These are phyloP conservation scores for Ptychadena robeensis DNA, from an alignment of 2,797 vertebrate species.

Conservation along the genomic window DNA sequence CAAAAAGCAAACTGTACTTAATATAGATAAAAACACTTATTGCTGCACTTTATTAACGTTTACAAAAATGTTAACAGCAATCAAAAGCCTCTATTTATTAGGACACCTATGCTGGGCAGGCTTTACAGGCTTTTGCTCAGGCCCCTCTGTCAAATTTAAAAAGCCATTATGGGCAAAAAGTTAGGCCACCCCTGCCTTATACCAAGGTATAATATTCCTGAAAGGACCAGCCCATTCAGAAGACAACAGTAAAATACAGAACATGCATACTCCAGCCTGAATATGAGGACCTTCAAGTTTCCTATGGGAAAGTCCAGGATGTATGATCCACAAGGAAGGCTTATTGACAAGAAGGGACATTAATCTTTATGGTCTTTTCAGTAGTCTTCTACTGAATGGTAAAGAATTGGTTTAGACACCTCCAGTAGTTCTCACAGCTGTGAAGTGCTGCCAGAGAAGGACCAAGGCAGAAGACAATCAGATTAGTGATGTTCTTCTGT, in stretches of 20 bases:
- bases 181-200: too few relatives aligned
- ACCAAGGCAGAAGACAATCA: neutral
- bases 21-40: too few relatives aligned
- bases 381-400: constrained; percentile 19
- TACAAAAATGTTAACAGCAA: too few relatives aligned
- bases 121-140: too few relatives aligned
- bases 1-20: too few relatives aligned
- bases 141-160: too few relatives aligned
- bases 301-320: constrained; percentile 42
- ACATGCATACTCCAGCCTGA: constrained; percentile 4
- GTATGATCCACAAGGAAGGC: constrained; percentile 23
- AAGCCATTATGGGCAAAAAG: too few relatives aligned
- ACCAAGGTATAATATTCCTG: constrained; percentile 1
- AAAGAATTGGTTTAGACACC: constrained; percentile 36
- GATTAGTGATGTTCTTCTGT: neutral
- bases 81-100: too few relatives aligned
- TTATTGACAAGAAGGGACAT: constrained; percentile 40
- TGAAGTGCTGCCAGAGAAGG: neutral
- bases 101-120: too few relatives aligned
- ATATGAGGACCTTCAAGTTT: neutral
- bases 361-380: constrained; percentile 48
- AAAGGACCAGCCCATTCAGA: neutral
- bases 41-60: too few relatives aligned
- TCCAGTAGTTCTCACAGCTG: constrained; percentile 15
- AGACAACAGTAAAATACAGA: constrained; percentile 11